phyloP scores from a whole-genome alignment of 2,888 invertebrate species.

The Iselma pallidipennis region DNA sequence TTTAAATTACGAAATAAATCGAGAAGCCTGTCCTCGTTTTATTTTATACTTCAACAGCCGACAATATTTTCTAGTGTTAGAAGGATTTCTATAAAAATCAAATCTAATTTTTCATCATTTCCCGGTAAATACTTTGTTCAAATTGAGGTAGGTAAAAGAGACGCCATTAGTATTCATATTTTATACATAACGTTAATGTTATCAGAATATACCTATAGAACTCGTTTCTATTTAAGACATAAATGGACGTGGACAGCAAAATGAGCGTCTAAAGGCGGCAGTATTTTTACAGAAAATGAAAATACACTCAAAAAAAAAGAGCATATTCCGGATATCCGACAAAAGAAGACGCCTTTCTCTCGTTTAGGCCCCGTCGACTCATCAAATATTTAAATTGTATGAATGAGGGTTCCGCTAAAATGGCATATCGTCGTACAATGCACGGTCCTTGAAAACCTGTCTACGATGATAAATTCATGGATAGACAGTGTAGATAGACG shows the following conservation, averaged over 20 bases:
- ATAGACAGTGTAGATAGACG: conserved; percentile 28
- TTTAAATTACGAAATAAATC: conserved; percentile 21
- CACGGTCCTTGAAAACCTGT: conserved; percentile 29
- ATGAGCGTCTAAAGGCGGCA: neutral
- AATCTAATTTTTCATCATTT: neutral
- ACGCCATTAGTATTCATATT: neutral
- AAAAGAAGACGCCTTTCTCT: conserved; percentile 16
- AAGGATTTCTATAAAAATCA: no score
- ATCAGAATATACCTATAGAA: neutral
- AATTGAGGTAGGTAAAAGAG: no score
- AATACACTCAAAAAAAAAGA: neutral
- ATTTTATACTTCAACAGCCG: neutral
- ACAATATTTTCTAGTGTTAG: conserved; percentile 6
- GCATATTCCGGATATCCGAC: conserved; percentile 1
- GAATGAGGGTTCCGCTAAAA: conserved; percentile 24
- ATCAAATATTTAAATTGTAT: conserved; percentile 30
- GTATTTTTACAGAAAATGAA: neutral
- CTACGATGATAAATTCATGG: conserved; percentile 32
- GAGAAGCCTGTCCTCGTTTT: conserved; percentile 9
- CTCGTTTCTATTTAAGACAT: neutral
- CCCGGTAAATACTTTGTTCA: no score
- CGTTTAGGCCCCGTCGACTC: conserved; percentile 17
- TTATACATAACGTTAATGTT: neutral
- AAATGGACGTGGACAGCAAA: neutral
- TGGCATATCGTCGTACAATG: conserved; percentile 27